Evolutionary conservation across 1,140 invertebrate genomes (phyloP).

Genomic region (Centruroides sculpturatus): DNA sequence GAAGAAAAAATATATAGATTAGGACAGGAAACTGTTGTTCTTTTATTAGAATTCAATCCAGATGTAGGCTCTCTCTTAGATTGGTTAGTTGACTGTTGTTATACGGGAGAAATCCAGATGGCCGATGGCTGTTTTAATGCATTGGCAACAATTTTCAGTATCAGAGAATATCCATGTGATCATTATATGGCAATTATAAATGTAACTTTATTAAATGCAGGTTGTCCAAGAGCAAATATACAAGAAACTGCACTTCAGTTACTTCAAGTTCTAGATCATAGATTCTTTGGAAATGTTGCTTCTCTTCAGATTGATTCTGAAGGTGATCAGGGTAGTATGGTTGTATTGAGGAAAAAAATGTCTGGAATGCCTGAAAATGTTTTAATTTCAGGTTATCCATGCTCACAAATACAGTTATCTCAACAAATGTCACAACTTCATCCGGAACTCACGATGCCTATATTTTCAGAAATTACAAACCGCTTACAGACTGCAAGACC

Average conservation of each 20-base stretch:
- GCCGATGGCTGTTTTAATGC: constrained; percentile 92
- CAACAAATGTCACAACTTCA: constrained; percentile 82
- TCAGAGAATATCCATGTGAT: constrained; percentile 94
- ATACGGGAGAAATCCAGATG: constrained; percentile 72
- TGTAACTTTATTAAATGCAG: constrained; percentile 88
- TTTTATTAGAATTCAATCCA: constrained; percentile 89
- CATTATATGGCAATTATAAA: constrained; percentile 96
- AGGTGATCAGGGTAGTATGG: constrained; percentile 9
- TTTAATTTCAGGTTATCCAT: constrained; percentile 70
- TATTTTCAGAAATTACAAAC: constrained; percentile 97
- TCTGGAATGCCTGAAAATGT: constrained; percentile 51
- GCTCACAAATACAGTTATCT: constrained; percentile 81
- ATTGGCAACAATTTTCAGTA: constrained; percentile 87
- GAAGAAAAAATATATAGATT: constrained; percentile 79
- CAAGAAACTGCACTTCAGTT: constrained; percentile 87
- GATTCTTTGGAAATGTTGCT: constrained; percentile 62
- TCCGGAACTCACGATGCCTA: constrained; percentile 94
- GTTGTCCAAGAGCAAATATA: constrained; percentile 75
- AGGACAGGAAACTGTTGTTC: constrained; percentile 80
- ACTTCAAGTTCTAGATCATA: constrained; percentile 80
- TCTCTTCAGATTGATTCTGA: constrained; percentile 13
- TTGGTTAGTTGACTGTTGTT: constrained; percentile 95
- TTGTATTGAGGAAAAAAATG: constrained; percentile 28
- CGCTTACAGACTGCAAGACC: constrained; percentile 88
- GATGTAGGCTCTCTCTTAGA: constrained; percentile 84